Base-by-base conservation (phyloP, 2,888 invertebrate species). In the Hypomecis atomaria region DNA sequence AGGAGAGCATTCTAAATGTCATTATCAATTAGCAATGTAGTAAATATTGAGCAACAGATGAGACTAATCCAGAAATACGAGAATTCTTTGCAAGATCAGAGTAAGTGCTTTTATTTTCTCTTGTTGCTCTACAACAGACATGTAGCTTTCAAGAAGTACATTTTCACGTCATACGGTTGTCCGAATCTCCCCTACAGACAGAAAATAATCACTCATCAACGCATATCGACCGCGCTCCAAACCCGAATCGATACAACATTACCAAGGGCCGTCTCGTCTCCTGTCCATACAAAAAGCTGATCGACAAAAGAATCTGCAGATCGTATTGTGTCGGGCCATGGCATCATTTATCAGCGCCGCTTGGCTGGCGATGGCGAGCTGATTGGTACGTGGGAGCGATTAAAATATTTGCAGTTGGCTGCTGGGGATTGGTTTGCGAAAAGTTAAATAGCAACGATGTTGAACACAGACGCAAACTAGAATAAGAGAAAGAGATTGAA, bases 301-400 rank as follows among this genome's bases (percentile, higher is more conserved):
- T 81, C 83, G 82, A 90, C 90, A 92, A 92, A 91, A 89, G 92
- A 91, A 89, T 92, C 85, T 87, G 89, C 90, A 88, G 84, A 82
- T 80, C 86, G 87, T 85, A 90, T 92, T 92, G 92, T 92, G 85
- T 85, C 74, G 78, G 75, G 75, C 75, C 71, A 59, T 69, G 69
- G 67, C 76, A 85, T 87, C 91, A 92, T 92, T 92, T 89, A 91
- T 92, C 92, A 92, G 78, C 79, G 86, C 89, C 92, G 92, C 87
- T 89, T 81, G 47, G 52, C 40, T 60, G 65, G 49, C 84, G 79
- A 78, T 89, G 89, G 74, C 85, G 81, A 75, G 61, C 11, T 49
- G 55, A 57, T 58, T 80, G 72, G 83, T 81, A 88, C 88, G 88
- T 77, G 77, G 78, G 77, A 73, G 71, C 82, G 81, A 88, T 88